phyloP scores from a whole-genome alignment of 2,888 invertebrate genomes.

The Chesias legatella region DNA sequence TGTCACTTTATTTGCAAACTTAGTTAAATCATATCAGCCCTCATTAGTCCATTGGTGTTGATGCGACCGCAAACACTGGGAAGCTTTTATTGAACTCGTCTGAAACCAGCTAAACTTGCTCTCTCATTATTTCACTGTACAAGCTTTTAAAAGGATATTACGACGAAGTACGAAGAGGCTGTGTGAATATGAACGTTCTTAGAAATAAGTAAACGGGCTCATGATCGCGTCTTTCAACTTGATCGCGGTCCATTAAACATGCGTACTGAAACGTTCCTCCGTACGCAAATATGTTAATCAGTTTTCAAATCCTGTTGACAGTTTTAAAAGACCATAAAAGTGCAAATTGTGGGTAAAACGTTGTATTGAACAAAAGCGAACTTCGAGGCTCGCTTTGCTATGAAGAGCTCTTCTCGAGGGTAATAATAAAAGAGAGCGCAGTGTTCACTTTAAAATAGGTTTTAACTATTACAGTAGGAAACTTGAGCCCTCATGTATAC shows the following conservation, averaged over 20 bases:
- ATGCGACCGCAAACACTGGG: too few relatives aligned
- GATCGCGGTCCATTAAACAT: conserved; percentile 24
- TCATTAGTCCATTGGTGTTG: too few relatives aligned
- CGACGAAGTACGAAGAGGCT: too few relatives aligned
- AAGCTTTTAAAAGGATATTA: too few relatives aligned
- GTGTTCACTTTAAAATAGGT: too few relatives aligned
- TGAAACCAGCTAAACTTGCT: too few relatives aligned
- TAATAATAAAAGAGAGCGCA: conserved; percentile 5
- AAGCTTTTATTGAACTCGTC: too few relatives aligned
- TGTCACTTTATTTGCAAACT: too few relatives aligned
- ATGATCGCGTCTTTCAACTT: conserved; percentile 23
- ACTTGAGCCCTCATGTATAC: too few relatives aligned
- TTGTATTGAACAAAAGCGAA: conserved; percentile 20
- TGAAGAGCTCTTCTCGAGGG: conserved; percentile 1
- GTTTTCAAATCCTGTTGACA: conserved; percentile 23
- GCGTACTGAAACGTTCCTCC: conserved; percentile 15
- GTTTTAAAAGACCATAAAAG: conserved; percentile 19
- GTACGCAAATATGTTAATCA: conserved; percentile 20
- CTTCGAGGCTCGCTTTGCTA: conserved; percentile 10
- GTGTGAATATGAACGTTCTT: conserved; percentile 25
- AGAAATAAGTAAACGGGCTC: conserved; percentile 23
- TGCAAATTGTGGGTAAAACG: conserved; percentile 21
- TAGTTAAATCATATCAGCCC: too few relatives aligned
- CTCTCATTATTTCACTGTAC: too few relatives aligned
- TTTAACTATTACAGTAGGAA: too few relatives aligned